Conservation (phyloP, 2,888 invertebrate species). For the Zonitis immaculata region DNA sequence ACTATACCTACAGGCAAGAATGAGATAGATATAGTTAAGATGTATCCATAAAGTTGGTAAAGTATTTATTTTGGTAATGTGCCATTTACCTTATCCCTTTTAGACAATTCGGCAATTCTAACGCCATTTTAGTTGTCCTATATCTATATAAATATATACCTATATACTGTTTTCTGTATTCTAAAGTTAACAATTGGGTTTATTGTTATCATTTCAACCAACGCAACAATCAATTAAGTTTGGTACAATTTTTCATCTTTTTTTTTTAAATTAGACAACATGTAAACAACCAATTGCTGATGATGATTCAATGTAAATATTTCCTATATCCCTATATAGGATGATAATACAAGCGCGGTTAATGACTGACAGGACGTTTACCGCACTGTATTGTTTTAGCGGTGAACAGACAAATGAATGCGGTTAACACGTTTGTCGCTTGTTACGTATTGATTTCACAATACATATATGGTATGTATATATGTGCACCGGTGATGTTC, state of each 20-base stretch:
- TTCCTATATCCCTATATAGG: no score
- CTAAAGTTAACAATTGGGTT: no score
- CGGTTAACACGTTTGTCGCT: slow-evolving; percentile 50
- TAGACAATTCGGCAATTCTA: neutral
- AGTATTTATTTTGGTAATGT: slow-evolving; percentile 37
- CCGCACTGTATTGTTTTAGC: slow-evolving; percentile 50
- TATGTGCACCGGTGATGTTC: slow-evolving; percentile 41
- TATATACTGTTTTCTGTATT: no score
- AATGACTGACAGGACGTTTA: slow-evolving; percentile 40
- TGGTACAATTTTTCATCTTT: no score
- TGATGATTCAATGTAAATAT: neutral
- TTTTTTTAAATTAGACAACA: no score
- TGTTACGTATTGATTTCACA: slow-evolving; percentile 49
- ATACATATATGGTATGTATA: no score
- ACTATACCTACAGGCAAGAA: no score
- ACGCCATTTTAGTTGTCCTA: slow-evolving; percentile 3
- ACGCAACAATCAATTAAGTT: neutral
- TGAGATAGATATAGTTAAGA: slow-evolving; percentile 21
- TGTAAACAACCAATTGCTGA: no score
- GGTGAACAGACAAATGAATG: slow-evolving; percentile 51
- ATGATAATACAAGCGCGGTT: slow-evolving; percentile 3
- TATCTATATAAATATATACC: no score
- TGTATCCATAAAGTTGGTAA: slow-evolving; percentile 37
- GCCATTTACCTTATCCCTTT: slow-evolving; percentile 4
- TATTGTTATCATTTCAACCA: neutral